Evolutionary conservation across 1,140 invertebrate genomes (phyloP).

Genomic region (Ericerus pela): DNA sequence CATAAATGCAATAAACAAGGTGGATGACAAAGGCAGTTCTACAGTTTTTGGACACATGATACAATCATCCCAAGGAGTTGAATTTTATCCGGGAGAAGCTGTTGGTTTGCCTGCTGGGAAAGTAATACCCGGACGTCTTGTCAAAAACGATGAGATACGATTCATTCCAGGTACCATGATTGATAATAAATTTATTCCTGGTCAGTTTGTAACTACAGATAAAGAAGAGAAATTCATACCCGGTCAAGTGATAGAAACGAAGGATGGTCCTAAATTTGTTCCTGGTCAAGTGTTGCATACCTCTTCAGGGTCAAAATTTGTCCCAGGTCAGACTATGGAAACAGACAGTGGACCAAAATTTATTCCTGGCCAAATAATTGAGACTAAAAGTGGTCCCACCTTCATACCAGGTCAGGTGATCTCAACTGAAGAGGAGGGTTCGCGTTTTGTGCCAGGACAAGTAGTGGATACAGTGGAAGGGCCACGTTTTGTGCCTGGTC

Average conservation of each 20-base stretch:
- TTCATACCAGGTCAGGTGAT: slow-evolving; percentile 61
- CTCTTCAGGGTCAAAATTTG: slow-evolving; percentile 47
- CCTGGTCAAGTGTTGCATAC: slow-evolving; percentile 56
- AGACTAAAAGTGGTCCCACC: slow-evolving; percentile 51
- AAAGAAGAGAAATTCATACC: slow-evolving; percentile 51
- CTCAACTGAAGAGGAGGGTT: slow-evolving; percentile 50
- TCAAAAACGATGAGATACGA: slow-evolving; percentile 42
- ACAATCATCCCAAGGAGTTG: slow-evolving; percentile 46
- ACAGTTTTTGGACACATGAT: slow-evolving; percentile 53
- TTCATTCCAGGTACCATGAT: slow-evolving; percentile 55
- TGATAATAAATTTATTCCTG: slow-evolving; percentile 48
- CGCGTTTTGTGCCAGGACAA: slow-evolving; percentile 53
- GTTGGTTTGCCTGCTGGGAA: slow-evolving; percentile 37
- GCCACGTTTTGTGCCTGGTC: slow-evolving; percentile 54
- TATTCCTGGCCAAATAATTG: slow-evolving; percentile 53
- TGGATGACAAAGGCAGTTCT: slow-evolving; percentile 30
- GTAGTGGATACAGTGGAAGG: slow-evolving; percentile 54
- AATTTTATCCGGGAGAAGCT: slow-evolving; percentile 47
- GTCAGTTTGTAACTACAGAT: slow-evolving; percentile 50
- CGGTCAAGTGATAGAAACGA: slow-evolving; percentile 41
- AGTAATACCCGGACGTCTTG: slow-evolving; percentile 48
- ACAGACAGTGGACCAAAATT: slow-evolving; percentile 50
- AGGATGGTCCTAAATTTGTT: slow-evolving; percentile 44
- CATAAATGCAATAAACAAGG: slow-evolving; percentile 13
- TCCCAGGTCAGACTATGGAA: slow-evolving; percentile 52